Evolutionary conservation across 2,113 vertebrate species (phyloP), one percentile per base, ranked within the genome.

Genomic region (Amphiprion percula): DNA sequence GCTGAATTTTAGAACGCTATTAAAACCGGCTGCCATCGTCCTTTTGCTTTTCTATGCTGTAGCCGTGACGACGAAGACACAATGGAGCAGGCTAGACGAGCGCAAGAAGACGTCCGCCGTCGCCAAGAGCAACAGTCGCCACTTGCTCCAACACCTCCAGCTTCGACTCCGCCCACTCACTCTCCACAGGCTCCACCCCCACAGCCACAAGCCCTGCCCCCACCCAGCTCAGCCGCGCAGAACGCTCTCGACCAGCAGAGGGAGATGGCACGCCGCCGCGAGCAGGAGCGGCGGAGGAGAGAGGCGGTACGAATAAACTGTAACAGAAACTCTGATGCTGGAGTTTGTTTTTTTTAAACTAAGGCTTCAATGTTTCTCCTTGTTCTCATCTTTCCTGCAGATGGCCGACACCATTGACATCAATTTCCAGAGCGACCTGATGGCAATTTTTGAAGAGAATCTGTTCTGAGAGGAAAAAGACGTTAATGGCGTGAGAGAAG

Each of bases 401-500:
- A 96, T 96, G 96, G 96, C 95, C 8, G 96, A 97, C 88, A 97
- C 96, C 58, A 98, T 98, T 73, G 96, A 98, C 93, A 98, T 98
- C 92, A 97, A 98, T 93, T 98, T 98, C 94, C 97, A 98, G 95
- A 98, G 97, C 58, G 97, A 98, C 88, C 93, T 98, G 64, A 94
- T 98, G 96, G 97, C 97, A 59, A 98, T 97, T 88, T 98, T 98
- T 80, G 97, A 98, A 79, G 96, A 98, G 89, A 97, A 97, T 86
- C 95, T 98, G 75, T 98, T 98, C 94, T 97, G 94, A 93, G 85
- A 85, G 93, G 85, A 87, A 74, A 71, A 88, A 72, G 46, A 58
- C 28, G 41, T 56, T 4, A 47, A 65, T 56, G 64, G 83, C 87
- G 87, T 77, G 55, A 85, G 83, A 88, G 74, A 85, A 80, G 69